phyloP scores from a whole-genome alignment of 2,888 invertebrate genomes.

The Odontocerum albicorne region DNA sequence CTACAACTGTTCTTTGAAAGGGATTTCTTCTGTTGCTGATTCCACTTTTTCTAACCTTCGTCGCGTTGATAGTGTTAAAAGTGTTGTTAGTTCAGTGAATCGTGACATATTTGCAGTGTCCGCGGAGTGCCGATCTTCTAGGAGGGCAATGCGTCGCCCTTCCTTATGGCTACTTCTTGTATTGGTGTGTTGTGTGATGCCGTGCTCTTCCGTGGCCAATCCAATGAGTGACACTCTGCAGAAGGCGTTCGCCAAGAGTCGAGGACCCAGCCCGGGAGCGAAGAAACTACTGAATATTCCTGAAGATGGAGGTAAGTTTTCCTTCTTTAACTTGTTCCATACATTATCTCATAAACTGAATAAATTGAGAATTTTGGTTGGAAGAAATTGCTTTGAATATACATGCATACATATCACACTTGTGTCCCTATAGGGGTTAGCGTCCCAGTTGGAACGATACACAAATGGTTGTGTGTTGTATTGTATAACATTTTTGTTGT shows the following conservation, averaged over 20 bases:
- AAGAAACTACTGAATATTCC: slow-evolving; percentile 58
- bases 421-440: no score
- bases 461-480: no score
- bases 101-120: not conserved
- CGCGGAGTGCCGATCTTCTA: slow-evolving; percentile 1
- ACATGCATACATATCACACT: no score
- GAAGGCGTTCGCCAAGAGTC: slow-evolving; percentile 55
- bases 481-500: no score
- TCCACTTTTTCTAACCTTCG: not conserved
- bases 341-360: no score
- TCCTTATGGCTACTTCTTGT: slow-evolving; percentile 4
- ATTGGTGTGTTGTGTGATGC: slow-evolving; percentile 22
- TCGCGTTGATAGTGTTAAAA: not conserved
- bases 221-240: slow-evolving; percentile 59
- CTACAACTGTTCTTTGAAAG: slow-evolving; percentile 10
- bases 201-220: slow-evolving; percentile 41
- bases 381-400: no score
- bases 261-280: slow-evolving; percentile 57
- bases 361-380: no score
- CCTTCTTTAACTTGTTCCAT: no score
- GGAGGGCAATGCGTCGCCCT: not conserved
- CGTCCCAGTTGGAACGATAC: no score
- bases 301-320: slow-evolving; percentile 57
- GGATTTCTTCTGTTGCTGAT: not conserved
- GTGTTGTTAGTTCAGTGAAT: no score